phyloP scores from a whole-genome alignment of 1,140 invertebrate species.

The Oncopodura yosiiana region DNA sequence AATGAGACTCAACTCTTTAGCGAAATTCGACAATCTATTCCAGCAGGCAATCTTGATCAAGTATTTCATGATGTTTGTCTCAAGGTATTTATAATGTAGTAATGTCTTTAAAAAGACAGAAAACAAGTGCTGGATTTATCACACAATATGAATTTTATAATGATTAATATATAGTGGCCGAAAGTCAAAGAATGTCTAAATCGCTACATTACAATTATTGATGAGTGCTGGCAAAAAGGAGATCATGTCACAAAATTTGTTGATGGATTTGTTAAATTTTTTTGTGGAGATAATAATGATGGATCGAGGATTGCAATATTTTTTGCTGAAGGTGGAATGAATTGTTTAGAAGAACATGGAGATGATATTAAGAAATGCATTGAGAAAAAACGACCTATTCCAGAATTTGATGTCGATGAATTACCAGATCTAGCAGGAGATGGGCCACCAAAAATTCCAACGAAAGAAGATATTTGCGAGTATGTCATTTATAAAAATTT shows the following conservation, averaged over 20 bases:
- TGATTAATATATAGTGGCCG: too few species aligned
- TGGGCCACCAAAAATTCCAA: neutral
- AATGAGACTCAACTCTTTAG: constrained; percentile 10
- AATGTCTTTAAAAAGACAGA: too few species aligned
- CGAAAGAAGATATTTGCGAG: constrained; percentile 21
- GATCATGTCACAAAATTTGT: constrained; percentile 19
- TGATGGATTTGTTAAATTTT: constrained; percentile 23
- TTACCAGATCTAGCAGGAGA: neutral
- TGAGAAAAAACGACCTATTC: constrained; percentile 2
- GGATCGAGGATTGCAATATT: constrained; percentile 22
- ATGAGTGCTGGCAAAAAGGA: constrained; percentile 29
- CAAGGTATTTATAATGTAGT: too few species aligned
- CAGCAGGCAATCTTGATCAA: constrained; percentile 15
- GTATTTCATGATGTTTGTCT: constrained; percentile 19
- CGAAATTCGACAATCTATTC: constrained; percentile 22
- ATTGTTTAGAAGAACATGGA: constrained; percentile 15
- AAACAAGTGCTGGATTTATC: too few species aligned
- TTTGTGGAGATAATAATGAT: constrained; percentile 28
- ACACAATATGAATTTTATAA: too few species aligned
- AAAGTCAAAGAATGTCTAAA: constrained; percentile 20
- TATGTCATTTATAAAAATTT: constrained; percentile 1
- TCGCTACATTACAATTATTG: constrained; percentile 12
- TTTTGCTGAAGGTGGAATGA: constrained; percentile 14
- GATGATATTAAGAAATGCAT: constrained; percentile 13
- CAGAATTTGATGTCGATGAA: neutral